These are phyloP conservation scores for Tragelaphus buxtoni DNA, from an alignment of 2,113 vertebrate species.

Conservation along the genomic window DNA sequence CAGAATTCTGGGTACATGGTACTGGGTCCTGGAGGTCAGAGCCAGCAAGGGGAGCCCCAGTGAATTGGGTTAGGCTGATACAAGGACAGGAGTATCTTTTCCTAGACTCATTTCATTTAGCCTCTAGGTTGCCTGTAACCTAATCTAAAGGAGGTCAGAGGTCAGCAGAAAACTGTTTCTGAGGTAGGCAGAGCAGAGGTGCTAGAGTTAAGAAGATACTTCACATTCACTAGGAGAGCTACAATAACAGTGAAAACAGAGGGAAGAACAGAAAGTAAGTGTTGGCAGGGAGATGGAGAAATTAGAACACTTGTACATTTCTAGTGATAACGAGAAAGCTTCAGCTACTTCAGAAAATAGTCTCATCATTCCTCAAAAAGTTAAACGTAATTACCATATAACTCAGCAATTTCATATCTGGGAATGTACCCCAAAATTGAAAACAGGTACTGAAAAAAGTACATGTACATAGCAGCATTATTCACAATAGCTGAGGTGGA, in stretches of 20 bases:
- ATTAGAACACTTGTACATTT: neutral
- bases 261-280: neutral
- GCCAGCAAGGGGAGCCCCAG: neutral
- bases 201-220: neutral
- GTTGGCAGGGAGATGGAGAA: neutral
- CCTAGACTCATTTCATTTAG: neutral
- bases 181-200: neutral
- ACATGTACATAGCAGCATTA: neutral
- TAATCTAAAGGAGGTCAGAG: neutral
- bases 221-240: neutral
- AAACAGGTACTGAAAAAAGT: neutral
- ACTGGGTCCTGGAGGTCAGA: neutral
- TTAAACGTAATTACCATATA: neutral
- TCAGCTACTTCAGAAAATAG: neutral
- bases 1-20: neutral
- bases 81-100: neutral
- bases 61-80: neutral
- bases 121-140: neutral
- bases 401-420: neutral
- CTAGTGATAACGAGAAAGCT: neutral
- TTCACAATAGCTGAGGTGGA: neutral
- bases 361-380: neutral
- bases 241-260: neutral
- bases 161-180: neutral
- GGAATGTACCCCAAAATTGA: neutral